Evolutionary conservation across 2,797 vertebrate species (phyloP).

Genomic region (Paguma larvata): DNA sequence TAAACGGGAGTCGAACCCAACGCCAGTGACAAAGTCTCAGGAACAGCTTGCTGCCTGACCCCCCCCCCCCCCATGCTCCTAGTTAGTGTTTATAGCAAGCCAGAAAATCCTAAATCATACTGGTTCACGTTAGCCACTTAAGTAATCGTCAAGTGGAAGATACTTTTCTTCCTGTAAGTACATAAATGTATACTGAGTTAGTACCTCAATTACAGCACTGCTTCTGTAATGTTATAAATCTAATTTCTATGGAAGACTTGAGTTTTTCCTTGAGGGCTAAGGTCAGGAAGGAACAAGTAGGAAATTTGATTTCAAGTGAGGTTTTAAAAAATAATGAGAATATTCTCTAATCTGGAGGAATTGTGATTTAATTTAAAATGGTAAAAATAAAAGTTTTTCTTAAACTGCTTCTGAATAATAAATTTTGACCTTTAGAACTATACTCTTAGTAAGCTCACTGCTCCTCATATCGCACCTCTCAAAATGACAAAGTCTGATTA

Average conservation of each 20-base stretch:
- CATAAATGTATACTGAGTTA: not conserved
- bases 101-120: not conserved
- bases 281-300: not conserved
- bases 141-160: slow-evolving; percentile 21
- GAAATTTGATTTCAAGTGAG: not conserved
- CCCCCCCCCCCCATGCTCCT: too few relatives aligned
- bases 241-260: slow-evolving; percentile 1
- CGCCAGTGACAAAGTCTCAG: not conserved
- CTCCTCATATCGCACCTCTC: not conserved
- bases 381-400: not conserved
- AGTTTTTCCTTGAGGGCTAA: not conserved
- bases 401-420: not conserved
- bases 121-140: not conserved
- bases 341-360: not conserved
- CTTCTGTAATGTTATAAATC: slow-evolving; percentile 10
- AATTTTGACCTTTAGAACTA: not conserved
- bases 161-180: not conserved
- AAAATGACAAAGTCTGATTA: not conserved
- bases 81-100: not conserved
- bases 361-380: not conserved
- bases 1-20: not conserved
- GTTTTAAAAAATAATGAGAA: not conserved
- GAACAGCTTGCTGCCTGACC: not conserved
- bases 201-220: not conserved
- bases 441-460: not conserved